Evolutionary conservation across 35 echinoderm and acorn worm species (phyloP).

Genomic region (Hemicentrotus pulcherrimus): DNA sequence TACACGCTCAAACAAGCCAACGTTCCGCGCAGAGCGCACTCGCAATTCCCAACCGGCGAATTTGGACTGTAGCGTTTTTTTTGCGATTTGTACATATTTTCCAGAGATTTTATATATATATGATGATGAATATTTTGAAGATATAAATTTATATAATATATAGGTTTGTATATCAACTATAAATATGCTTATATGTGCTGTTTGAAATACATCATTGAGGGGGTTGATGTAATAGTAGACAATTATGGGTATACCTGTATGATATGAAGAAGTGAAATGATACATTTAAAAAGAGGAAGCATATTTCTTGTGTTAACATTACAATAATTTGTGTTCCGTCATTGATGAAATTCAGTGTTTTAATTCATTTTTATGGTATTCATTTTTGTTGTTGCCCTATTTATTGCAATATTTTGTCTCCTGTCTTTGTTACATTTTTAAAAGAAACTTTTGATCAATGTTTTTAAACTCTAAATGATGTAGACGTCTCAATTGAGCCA

Average conservation of each 20-base stretch:
- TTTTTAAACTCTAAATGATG: neutral
- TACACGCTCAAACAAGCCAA: conserved; percentile 80
- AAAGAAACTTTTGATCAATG: neutral
- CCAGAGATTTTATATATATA: conserved; percentile 14
- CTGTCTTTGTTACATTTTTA: neutral
- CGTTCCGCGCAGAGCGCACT: conserved; percentile 50
- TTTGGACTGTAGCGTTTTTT: conserved; percentile 17
- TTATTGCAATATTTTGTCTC: neutral
- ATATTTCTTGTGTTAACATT: neutral
- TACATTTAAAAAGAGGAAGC: neutral
- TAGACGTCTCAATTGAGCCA: neutral
- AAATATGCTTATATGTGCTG: neutral
- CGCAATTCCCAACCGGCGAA: neutral
- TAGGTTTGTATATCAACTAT: neutral
- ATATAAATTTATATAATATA: conserved; percentile 12
- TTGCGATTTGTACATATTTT: neutral
- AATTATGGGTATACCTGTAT: neutral
- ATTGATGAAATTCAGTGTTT: neutral
- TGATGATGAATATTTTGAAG: conserved; percentile 19
- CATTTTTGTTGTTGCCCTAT: neutral
- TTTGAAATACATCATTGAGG: neutral
- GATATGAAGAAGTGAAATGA: neutral
- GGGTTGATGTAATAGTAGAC: neutral
- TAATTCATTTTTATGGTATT: neutral
- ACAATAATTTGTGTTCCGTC: neutral